These are phyloP conservation scores for Clepsis dumicolana DNA, from an alignment of 2,888 invertebrate species.

Conservation along the genomic window DNA sequence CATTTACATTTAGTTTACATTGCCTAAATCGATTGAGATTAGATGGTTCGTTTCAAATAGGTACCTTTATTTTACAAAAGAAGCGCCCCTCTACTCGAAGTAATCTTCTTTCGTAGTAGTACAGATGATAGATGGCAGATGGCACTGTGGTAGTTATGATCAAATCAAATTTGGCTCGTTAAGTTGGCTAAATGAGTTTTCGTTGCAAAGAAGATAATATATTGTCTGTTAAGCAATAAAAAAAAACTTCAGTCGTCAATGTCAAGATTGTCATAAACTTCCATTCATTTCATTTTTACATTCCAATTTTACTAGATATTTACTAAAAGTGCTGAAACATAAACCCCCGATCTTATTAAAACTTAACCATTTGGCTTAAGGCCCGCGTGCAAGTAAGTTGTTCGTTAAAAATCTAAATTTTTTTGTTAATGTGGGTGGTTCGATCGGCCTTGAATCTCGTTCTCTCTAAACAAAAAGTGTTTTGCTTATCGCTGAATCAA, in stretches of 20 bases:
- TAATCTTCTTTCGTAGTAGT: not conserved
- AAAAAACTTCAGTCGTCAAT: conserved; percentile 32
- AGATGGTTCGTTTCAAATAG: no score
- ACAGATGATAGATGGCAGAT: not conserved
- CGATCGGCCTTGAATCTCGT: conserved; percentile 39
- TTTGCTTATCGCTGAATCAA: conserved; percentile 28
- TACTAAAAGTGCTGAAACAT: conserved; percentile 22
- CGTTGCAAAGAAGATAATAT: not conserved
- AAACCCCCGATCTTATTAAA: conserved; percentile 10
- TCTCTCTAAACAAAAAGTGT: conserved; percentile 12
- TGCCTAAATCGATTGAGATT: no score
- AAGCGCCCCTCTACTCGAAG: not conserved
- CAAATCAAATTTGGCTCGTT: not conserved
- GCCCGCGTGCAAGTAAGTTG: conserved; percentile 37
- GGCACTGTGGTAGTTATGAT: not conserved
- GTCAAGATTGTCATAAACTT: conserved; percentile 37
- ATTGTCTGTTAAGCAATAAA: conserved; percentile 9
- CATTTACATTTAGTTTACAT: no score
- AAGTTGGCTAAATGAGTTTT: conserved; percentile 23
- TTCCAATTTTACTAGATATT: conserved; percentile 32
- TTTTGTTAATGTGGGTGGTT: conserved; percentile 26
- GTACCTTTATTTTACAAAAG: not conserved
- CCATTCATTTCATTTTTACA: conserved; percentile 38
- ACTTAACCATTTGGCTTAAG: conserved; percentile 35
- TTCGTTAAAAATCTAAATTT: conserved; percentile 3